These are phyloP conservation scores for Hypocryptadius cinnamomeus DNA, from an alignment of 2,113 vertebrate species.

Conservation along the genomic window DNA sequence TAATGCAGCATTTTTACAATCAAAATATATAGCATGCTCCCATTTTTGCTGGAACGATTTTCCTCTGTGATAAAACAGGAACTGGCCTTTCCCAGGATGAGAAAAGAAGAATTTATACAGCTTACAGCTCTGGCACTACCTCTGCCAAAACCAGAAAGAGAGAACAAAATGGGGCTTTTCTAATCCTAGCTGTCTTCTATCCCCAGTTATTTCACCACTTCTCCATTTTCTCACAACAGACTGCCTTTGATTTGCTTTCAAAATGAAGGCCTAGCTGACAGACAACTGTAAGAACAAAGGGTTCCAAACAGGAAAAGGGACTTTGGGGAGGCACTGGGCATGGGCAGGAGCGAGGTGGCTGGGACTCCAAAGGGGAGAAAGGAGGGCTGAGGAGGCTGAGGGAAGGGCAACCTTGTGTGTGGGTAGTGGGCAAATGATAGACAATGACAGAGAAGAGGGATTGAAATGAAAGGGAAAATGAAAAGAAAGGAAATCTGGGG, in stretches of 20 bases:
- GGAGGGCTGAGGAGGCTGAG: background rate
- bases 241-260: background rate
- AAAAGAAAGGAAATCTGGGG: background rate
- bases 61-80: background rate
- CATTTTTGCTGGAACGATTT: background rate
- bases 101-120: background rate
- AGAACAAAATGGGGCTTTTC: background rate
- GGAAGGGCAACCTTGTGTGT: background rate
- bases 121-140: background rate
- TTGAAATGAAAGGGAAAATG: background rate
- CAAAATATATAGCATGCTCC: background rate
- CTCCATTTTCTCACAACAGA: background rate
- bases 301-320: background rate
- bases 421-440: background rate
- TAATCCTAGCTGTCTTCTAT: background rate
- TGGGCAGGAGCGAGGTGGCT: background rate
- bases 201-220: background rate
- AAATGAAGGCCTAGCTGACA: conserved; percentile 6
- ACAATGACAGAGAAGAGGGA: background rate
- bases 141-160: background rate
- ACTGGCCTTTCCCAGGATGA: background rate
- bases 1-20: conserved; percentile 4
- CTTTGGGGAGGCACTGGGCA: background rate
- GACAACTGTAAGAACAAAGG: background rate
- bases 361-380: background rate